phyloP scores from a whole-genome alignment of 2,888 invertebrate genomes.

The Caenorhabditis sp. region DNA sequence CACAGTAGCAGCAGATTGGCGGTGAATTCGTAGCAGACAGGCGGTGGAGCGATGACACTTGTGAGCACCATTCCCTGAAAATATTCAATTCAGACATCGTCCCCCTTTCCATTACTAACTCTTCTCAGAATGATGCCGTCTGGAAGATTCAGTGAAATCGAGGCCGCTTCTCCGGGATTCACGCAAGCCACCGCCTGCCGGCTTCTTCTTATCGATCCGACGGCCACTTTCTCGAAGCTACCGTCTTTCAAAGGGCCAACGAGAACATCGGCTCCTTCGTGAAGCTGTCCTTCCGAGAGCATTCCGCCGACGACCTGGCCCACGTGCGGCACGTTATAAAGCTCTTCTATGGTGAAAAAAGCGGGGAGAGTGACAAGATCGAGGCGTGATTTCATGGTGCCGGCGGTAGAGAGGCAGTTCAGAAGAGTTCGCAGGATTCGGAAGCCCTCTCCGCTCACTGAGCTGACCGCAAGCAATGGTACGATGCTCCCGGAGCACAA shows the following conservation, averaged over 20 bases:
- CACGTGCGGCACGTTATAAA: constrained; percentile 80
- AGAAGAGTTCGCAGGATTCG: constrained; percentile 83
- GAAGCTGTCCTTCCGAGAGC: constrained; percentile 88
- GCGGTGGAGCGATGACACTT: constrained; percentile 80
- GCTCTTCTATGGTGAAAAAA: constrained; percentile 92
- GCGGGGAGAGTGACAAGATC: constrained; percentile 61
- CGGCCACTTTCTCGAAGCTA: constrained; percentile 79
- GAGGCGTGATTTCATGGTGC: constrained; percentile 51
- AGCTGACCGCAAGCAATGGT: constrained; percentile 85
- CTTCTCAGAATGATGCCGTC: constrained; percentile 74
- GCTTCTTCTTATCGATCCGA: constrained; percentile 86
- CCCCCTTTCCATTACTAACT: constrained; percentile 68
- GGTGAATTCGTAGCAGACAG: constrained; percentile 82
- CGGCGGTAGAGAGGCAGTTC: constrained; percentile 84
- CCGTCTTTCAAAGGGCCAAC: constrained; percentile 80
- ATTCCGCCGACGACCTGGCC: constrained; percentile 77
- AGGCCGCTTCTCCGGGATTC: constrained; percentile 91
- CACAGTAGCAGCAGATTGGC: constrained; percentile 91
- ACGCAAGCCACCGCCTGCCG: constrained; percentile 91
- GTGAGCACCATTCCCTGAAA: constrained; percentile 87
- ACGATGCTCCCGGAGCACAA: constrained; percentile 80
- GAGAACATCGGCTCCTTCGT: constrained; percentile 84
- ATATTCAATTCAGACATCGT: background rate
- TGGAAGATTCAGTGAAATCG: constrained; percentile 84
- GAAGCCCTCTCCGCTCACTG: constrained; percentile 88